A percentile compares a stretch with the other conserved stretches of the same genome.
These are phyloP conservation scores for Pachyrhynchus sulphureomaculatus DNA, from an alignment of 1,140 invertebrate species.

Conservation along the genomic window DNA sequence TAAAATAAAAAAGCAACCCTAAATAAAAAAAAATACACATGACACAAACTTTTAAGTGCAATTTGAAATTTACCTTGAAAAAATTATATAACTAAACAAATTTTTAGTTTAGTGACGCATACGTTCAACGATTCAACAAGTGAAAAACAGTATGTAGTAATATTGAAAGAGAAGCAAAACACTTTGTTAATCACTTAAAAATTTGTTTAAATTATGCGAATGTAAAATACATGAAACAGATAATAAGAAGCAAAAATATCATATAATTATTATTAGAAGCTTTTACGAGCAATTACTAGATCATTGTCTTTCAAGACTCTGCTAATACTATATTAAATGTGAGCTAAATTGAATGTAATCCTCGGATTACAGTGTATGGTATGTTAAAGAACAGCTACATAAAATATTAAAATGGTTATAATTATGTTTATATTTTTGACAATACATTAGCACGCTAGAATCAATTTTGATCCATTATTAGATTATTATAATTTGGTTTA, in stretches of 20 bases:
- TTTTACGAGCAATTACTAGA: constrained; percentile 38
- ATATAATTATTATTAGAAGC: constrained; percentile 33
- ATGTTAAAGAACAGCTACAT: constrained; percentile 34
- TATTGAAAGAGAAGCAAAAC: too few relatives aligned
- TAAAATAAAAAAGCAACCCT: constrained; percentile 17
- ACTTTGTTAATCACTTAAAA: background rate
- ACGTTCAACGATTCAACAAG: too few relatives aligned
- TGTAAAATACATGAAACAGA: constrained; percentile 2
- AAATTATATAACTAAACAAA: background rate
- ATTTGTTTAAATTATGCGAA: constrained; percentile 5
- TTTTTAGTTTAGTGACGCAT: constrained; percentile 5
- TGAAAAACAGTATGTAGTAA: too few relatives aligned
- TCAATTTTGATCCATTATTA: constrained; percentile 20
- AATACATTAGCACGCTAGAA: constrained; percentile 16
- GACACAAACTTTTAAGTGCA: constrained; percentile 12
- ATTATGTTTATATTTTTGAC: constrained; percentile 24
- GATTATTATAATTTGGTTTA: too few relatives aligned
- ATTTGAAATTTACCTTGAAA: background rate
- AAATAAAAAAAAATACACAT: constrained; percentile 16
- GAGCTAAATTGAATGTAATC: constrained; percentile 38
- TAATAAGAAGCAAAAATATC: constrained; percentile 30
- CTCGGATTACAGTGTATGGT: constrained; percentile 27
- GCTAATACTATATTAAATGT: constrained; percentile 20
- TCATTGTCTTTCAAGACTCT: constrained; percentile 17
- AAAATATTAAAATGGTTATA: constrained; percentile 33